Evolutionary conservation across 1,140 invertebrate species (phyloP).

Genomic region (Pseudomyrmex concolor): DNA sequence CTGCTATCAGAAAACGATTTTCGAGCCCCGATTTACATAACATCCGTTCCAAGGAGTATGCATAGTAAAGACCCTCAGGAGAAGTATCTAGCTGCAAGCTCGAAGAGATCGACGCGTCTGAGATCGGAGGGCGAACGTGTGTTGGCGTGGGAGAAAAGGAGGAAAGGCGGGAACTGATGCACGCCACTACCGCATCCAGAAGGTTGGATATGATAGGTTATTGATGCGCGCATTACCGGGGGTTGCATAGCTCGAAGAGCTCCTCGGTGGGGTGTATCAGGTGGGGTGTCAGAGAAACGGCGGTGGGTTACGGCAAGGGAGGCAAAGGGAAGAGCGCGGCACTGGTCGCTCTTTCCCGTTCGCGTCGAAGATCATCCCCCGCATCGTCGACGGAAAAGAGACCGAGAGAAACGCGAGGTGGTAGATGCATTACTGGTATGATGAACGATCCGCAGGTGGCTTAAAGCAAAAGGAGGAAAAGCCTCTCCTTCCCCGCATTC

Average conservation of each 20-base stretch:
- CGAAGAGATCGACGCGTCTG: slow-evolving; percentile 60
- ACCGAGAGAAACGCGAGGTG: slow-evolving; percentile 62
- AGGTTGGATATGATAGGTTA: slow-evolving; percentile 81
- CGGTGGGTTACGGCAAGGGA: slow-evolving; percentile 46
- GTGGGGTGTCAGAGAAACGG: slow-evolving; percentile 60
- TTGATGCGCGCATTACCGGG: slow-evolving; percentile 81
- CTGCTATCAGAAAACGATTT: slow-evolving; percentile 59
- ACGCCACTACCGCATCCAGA: slow-evolving; percentile 62
- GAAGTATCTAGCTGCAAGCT: slow-evolving; percentile 58
- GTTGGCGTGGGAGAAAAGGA: background rate
- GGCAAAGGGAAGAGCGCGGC: slow-evolving; percentile 16
- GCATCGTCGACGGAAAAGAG: slow-evolving; percentile 54
- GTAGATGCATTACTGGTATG: slow-evolving; percentile 77
- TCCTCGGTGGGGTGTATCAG: slow-evolving; percentile 61
- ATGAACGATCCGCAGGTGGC: slow-evolving; percentile 79
- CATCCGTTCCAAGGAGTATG: slow-evolving; percentile 53
- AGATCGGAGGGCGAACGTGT: slow-evolving; percentile 44
- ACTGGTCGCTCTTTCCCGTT: slow-evolving; percentile 47
- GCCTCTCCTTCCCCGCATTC: slow-evolving; percentile 31
- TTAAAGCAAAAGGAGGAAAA: slow-evolving; percentile 58
- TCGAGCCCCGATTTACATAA: slow-evolving; percentile 49
- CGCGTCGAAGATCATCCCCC: slow-evolving; percentile 69
- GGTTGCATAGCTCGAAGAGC: slow-evolving; percentile 70
- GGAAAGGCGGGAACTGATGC: slow-evolving; percentile 12
- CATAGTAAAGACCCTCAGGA: slow-evolving; percentile 45